Evolutionary conservation across 1,140 invertebrate species (phyloP).

Genomic region (Delia radicum): DNA sequence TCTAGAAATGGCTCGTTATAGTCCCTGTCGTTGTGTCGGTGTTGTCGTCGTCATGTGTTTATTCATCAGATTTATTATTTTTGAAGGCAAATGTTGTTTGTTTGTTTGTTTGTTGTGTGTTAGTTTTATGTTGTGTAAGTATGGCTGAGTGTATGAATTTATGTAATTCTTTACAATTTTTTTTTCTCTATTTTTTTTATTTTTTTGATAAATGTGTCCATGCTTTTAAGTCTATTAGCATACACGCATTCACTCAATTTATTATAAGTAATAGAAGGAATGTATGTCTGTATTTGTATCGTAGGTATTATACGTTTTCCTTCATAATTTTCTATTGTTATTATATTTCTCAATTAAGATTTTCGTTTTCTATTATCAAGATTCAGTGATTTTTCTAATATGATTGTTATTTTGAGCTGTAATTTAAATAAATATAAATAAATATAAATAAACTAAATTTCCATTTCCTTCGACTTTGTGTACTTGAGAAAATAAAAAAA

Average conservation of each 20-base stretch:
- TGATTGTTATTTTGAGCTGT: too few species aligned
- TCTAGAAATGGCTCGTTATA: not conserved
- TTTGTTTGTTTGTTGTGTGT: not conserved
- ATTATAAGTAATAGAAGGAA: not conserved
- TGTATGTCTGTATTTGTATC: not conserved
- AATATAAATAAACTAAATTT: too few species aligned
- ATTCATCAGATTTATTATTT: slow-evolving; percentile 5
- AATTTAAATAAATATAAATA: too few species aligned
- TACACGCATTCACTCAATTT: not conserved
- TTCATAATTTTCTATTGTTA: not conserved
- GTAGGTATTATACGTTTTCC: not conserved
- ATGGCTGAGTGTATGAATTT: not conserved
- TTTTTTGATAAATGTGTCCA: not conserved
- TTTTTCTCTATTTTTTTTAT: not conserved
- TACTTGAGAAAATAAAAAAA: too few species aligned
- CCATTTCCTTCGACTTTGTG: too few species aligned
- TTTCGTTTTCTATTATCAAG: not conserved
- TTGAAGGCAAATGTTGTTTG: not conserved
- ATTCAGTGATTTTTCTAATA: not conserved
- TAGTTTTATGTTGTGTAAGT: not conserved
- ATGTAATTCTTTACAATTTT: not conserved
- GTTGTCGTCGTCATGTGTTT: not conserved
- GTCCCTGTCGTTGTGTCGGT: not conserved
- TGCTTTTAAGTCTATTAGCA: not conserved
- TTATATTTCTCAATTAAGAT: not conserved